Evolutionary conservation across 2,113 vertebrate species (phyloP), one percentile per base, ranked within the genome.

Genomic region (Cebidichthys violaceus): DNA sequence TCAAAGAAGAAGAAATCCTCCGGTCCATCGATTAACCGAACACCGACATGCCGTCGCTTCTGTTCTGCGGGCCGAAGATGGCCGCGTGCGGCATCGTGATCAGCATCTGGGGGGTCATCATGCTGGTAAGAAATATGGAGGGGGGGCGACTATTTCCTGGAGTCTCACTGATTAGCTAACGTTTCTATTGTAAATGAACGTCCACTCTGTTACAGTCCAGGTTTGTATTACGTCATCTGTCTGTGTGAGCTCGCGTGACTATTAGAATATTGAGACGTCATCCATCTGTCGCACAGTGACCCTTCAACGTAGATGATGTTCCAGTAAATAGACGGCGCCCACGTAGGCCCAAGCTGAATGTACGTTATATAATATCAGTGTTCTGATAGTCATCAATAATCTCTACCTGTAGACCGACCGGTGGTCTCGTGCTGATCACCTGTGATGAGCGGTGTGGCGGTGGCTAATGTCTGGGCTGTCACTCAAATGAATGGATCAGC

Each of bases 41-140:
- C 33, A 37, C 15, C 8, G 43, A 65, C 75, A 95, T 98, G 97
- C 96, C 95, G 62, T 97, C 97, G 76, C 93, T 98, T 20, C 90
- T 98, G 79, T 98, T 97, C 89, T 98, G 97, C 78, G 97, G 97
- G 50, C 97, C 97, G 11, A 98, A 98, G 94, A 90, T 97, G 96
- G 97, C 97, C 35, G 97, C 97, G 39, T 98, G 97, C 88, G 97
- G 97, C 61, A 97, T 98, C 66, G 97, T 98, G 43, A 96, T 98
- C 70, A 98, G 97, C 84, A 96, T 95, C 79, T 98, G 97, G 97
- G 97, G 97, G 20, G 96, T 98, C 82, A 95, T 98, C 64, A 98
- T 98, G 97, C 90, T 98, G 97, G 97, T 98, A 89, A 96, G 96
- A 35, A 15, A 9, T 1, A 17, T 10, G 41, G 10, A 14, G 13